Conservation (phyloP, 1,140 invertebrate genomes). For the Lepidurus couesii region DNA sequence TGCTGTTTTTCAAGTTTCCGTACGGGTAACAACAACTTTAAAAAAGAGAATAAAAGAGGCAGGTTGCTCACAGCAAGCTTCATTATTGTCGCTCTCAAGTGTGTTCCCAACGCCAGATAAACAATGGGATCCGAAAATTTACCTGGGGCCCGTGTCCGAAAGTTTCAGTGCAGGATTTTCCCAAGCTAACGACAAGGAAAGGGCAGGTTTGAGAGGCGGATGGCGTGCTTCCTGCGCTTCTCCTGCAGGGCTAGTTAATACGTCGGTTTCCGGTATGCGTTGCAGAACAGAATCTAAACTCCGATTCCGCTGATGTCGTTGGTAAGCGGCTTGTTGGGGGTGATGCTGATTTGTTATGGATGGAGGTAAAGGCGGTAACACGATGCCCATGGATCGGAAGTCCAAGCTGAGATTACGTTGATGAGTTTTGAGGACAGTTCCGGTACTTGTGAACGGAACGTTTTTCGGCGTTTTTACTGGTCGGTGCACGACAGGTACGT, state of each 20-base stretch:
- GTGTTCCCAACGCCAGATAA: neutral
- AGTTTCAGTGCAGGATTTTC: neutral
- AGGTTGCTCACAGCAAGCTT: neutral
- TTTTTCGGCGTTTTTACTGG: conserved; percentile 27
- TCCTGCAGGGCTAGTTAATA: conserved; percentile 25
- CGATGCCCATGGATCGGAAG: conserved; percentile 70
- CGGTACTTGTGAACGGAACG: conserved; percentile 23
- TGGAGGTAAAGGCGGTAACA: conserved; percentile 57
- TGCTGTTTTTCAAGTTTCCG: neutral
- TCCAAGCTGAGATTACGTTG: conserved; percentile 70
- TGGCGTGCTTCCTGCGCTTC: conserved; percentile 26
- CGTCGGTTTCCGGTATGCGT: conserved; percentile 37
- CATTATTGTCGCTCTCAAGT: neutral
- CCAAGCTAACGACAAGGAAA: conserved; percentile 29
- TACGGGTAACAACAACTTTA: neutral
- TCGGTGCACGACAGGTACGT: neutral
- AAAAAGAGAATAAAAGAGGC: neutral
- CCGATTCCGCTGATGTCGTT: conserved; percentile 73
- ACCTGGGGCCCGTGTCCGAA: neutral
- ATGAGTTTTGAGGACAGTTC: conserved; percentile 60
- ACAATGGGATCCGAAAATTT: neutral
- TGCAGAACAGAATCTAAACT: conserved; percentile 70
- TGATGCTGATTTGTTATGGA: conserved; percentile 52
- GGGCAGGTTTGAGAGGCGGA: conserved; percentile 35
- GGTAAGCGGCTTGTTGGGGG: conserved; percentile 40